These are phyloP conservation scores for Okamejei kenojei DNA, from an alignment of 2,797 vertebrate species.

Conservation along the genomic window DNA sequence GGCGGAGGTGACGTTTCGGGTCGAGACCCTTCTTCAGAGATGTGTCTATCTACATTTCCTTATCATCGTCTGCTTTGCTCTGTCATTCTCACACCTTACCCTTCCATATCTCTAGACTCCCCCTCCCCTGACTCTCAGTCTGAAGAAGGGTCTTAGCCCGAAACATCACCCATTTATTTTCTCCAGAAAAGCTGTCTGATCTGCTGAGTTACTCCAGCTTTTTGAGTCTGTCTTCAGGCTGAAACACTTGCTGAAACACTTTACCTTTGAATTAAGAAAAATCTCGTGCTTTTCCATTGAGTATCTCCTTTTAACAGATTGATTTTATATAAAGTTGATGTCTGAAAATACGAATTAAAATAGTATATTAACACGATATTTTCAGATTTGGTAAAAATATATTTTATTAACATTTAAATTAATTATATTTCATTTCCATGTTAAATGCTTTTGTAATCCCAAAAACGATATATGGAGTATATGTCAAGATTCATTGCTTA, in stretches of 20 bases:
- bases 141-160: too few species aligned
- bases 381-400: slow-evolving; percentile 5
- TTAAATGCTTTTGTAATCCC: slow-evolving; percentile 30
- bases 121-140: too few species aligned
- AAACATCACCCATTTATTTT: too few species aligned
- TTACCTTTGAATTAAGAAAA: background rate
- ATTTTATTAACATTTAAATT: slow-evolving; percentile 32
- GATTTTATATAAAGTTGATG: background rate
- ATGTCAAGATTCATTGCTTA: slow-evolving; percentile 10
- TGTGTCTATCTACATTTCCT: too few species aligned
- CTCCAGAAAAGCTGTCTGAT: too few species aligned
- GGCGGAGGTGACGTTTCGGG: too few species aligned
- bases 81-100: too few species aligned
- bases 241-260: background rate
- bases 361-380: background rate
- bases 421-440: slow-evolving; percentile 35
- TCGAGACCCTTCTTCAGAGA: too few species aligned
- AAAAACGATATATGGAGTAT: background rate
- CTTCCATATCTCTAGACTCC: too few species aligned
- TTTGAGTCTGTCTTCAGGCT: too few species aligned
- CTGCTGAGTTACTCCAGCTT: too few species aligned
- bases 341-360: slow-evolving; percentile 8
- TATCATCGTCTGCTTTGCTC: too few species aligned
- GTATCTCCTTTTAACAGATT: background rate
- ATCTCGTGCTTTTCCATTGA: background rate